Base-by-base conservation (phyloP, 2,797 vertebrate species). In the Apodemus agrarius region DNA sequence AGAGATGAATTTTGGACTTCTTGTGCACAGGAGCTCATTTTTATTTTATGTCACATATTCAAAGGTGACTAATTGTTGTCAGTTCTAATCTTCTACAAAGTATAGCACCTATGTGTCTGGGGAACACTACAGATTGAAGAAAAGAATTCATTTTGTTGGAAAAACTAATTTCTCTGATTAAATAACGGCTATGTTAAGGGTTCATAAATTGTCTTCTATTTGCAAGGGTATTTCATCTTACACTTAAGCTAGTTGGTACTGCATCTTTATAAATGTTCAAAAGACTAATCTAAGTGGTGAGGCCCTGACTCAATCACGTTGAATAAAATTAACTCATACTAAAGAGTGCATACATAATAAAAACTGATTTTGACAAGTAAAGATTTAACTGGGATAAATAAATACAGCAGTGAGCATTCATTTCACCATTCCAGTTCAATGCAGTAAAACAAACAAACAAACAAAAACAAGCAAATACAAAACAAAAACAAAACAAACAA, bases 1-100 rank as follows among this genome's bases (percentile, higher is more conserved):
- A 96, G 98, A 99, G 99, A 99, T 99, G 99, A 99, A 99, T 99
- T 99, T 99, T 98, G 99, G 98, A 98, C 98, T 98, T 99, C 93
- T 86, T 98, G 96, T 96, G 84, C 98, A 98, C 98, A 98, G 98
- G 98, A 98, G 98, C 98, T 99, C 98, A 98, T 99, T 98, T 99
- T 99, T 99, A 99, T 99, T 99, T 99, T 99, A 99, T 98, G 94
- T 98, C 98, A 98, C 98, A 98, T 98, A 98, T 98, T 97, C 97
- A 98, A 97, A 97, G 91, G 97, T 98, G 97, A 98, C 98, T 99
- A 98, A 98, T 98, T 98, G 98, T 98, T 98, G 98, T 98, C 98
- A 98, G 82, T 98, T 98, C 97, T 97, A 98, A 98, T 98, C 98
- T 98, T 97, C 97, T 98, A 97, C 97, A 98, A 98, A 94, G 91